Conservation (phyloP, 2,113 vertebrate species). For the Cynopterus brachyotis region DNA sequence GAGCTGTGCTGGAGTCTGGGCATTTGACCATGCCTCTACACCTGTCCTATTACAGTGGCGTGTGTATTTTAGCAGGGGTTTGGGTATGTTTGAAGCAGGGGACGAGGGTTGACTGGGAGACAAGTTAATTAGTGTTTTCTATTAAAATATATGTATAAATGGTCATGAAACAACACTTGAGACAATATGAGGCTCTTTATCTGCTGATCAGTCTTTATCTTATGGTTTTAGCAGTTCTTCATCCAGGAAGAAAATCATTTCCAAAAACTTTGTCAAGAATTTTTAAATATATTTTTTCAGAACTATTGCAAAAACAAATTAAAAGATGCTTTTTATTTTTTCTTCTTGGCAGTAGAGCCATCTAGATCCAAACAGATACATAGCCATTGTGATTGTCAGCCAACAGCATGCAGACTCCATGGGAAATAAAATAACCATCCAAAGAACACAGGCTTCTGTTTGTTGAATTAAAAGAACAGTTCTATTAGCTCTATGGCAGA, state of each 20-base stretch:
- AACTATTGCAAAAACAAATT: constrained; percentile 60
- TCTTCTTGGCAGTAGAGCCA: neutral
- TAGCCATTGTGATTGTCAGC: constrained; percentile 68
- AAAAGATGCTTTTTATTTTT: neutral
- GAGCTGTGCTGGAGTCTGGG: neutral
- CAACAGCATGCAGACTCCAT: constrained; percentile 70
- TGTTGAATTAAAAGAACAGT: constrained; percentile 80
- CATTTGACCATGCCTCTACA: neutral
- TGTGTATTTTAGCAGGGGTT: too few species aligned
- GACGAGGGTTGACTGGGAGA: too few species aligned
- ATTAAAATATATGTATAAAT: too few species aligned
- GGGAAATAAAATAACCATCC: constrained; percentile 74
- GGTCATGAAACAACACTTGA: neutral
- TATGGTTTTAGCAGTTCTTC: constrained; percentile 1
- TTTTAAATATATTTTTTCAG: constrained; percentile 35
- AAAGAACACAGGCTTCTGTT: constrained; percentile 80
- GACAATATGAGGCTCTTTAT: neutral
- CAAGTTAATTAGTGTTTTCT: too few species aligned
- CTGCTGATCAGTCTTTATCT: neutral
- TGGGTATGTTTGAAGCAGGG: too few species aligned
- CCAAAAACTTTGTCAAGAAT: constrained; percentile 36
- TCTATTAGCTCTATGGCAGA: constrained; percentile 71
- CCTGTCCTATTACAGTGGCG: neutral
- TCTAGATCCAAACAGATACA: constrained; percentile 65
- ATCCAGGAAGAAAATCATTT: neutral